Percentiles rank a stretch among this genome's conserved stretches.
These are phyloP conservation scores for Drosophila setifemur DNA, from an alignment of 1,140 invertebrate genomes.

Conservation along the genomic window DNA sequence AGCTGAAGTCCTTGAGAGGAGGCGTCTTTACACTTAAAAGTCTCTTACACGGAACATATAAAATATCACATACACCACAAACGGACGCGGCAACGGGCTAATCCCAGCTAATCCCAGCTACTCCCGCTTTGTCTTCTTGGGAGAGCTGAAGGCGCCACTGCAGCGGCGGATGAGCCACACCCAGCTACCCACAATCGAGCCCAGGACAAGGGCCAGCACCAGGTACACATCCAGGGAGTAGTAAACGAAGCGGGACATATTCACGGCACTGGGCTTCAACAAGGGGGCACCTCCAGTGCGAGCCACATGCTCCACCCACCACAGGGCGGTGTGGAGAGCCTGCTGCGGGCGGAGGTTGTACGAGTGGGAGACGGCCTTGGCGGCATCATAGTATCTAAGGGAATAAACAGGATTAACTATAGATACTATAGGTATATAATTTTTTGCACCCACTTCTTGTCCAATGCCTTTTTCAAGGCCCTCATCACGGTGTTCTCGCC, in stretches of 20 bases:
- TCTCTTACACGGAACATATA: constrained; percentile 48
- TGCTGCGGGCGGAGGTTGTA: constrained; percentile 66
- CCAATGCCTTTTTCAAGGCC: constrained; percentile 83
- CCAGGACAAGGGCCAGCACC: constrained; percentile 24
- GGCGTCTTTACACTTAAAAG: constrained; percentile 28
- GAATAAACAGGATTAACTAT: not conserved
- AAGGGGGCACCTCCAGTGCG: constrained; percentile 82
- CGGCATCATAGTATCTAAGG: constrained; percentile 56
- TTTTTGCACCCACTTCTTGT: constrained; percentile 56
- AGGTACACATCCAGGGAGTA: constrained; percentile 70
- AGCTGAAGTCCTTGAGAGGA: not conserved
- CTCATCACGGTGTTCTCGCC: constrained; percentile 84
- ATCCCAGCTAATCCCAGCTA: constrained; percentile 36
- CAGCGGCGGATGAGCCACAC: constrained; percentile 29
- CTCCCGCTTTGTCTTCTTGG: constrained; percentile 12
- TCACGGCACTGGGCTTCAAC: constrained; percentile 69
- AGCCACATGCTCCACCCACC: constrained; percentile 83
- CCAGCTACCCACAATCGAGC: constrained; percentile 57
- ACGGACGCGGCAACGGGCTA: not conserved
- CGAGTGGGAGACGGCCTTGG: constrained; percentile 70
- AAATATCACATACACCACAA: constrained; percentile 71
- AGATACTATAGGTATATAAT: not conserved
- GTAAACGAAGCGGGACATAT: constrained; percentile 70
- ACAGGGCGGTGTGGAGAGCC: constrained; percentile 76
- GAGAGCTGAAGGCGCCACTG: constrained; percentile 19